Conservation (phyloP, 2,113 vertebrate genomes). For the Oreochromis spilurus region DNA sequence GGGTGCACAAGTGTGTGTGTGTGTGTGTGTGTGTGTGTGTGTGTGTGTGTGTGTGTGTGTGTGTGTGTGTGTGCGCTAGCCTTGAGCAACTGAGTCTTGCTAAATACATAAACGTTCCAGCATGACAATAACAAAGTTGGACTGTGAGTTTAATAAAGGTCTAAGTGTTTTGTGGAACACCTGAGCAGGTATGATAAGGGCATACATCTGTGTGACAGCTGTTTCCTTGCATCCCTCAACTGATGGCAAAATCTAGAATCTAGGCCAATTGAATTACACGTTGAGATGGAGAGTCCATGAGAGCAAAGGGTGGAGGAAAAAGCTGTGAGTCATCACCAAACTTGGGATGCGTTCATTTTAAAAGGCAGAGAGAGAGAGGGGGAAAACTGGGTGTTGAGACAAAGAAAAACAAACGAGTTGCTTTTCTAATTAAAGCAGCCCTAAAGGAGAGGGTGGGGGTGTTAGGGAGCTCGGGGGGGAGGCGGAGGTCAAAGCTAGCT, state of each 20-base stretch:
- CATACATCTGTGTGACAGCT: slow-evolving; percentile 56
- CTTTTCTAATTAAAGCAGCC: slow-evolving; percentile 57
- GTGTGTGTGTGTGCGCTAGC: background rate
- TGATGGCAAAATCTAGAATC: slow-evolving; percentile 4
- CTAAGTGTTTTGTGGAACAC: background rate
- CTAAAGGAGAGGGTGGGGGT: slow-evolving; percentile 40
- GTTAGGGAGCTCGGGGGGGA: background rate
- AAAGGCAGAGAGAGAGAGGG: background rate
- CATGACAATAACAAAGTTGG: background rate
- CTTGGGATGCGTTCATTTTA: slow-evolving; percentile 36
- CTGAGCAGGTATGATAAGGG: slow-evolving; percentile 42
- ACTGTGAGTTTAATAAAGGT: background rate
- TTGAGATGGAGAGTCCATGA: slow-evolving; percentile 34
- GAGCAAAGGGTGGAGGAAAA: slow-evolving; percentile 64
- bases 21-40: background rate
- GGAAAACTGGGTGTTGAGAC: slow-evolving; percentile 19
- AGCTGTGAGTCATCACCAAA: slow-evolving; percentile 62
- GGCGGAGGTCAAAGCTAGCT: slow-evolving; percentile 40
- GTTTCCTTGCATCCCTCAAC: background rate
- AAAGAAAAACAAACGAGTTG: slow-evolving; percentile 48
- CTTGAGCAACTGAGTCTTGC: background rate
- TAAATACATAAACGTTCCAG: slow-evolving; percentile 25
- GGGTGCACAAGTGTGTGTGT: background rate
- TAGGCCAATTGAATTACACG: slow-evolving; percentile 26
- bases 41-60: background rate